These are phyloP conservation scores for Hippasteria phrygiana DNA, from an alignment of 53 echinoderm and acorn worm species.

Conservation along the genomic window DNA sequence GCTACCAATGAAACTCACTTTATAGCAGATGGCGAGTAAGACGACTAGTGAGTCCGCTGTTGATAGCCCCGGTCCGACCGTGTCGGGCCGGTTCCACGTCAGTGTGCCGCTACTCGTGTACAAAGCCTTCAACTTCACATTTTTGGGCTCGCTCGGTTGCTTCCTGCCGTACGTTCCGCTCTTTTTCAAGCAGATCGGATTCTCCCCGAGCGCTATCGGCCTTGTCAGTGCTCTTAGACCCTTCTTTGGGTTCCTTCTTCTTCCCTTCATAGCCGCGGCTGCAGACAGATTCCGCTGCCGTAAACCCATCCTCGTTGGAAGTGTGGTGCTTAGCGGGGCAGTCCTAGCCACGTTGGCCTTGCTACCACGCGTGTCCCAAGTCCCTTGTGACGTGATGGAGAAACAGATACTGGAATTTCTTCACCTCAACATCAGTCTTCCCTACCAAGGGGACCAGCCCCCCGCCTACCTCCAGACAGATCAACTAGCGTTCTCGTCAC, in stretches of 20 bases:
- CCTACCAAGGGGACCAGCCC: conserved; percentile 2
- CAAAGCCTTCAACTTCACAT: not conserved
- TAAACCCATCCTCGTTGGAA: conserved; percentile 58
- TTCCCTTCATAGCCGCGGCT: conserved; percentile 64
- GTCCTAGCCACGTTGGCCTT: conserved; percentile 52
- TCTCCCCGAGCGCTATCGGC: conserved; percentile 73
- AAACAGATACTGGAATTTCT: conserved; percentile 21
- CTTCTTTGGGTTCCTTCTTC: conserved; percentile 60
- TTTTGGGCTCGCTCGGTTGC: conserved; percentile 22
- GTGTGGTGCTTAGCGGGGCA: conserved; percentile 57
- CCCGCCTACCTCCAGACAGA: not conserved
- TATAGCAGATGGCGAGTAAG: too few relatives aligned
- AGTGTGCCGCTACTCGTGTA: not conserved
- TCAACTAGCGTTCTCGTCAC: not conserved
- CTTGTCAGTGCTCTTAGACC: conserved; percentile 77
- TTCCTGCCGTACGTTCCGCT: conserved; percentile 74
- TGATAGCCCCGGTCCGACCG: too few relatives aligned
- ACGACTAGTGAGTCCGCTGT: too few relatives aligned
- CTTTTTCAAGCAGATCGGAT: conserved; percentile 82
- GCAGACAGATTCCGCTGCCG: conserved; percentile 75
- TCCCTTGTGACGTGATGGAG: conserved; percentile 26
- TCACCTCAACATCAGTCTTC: conserved; percentile 36
- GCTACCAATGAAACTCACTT: too few relatives aligned
- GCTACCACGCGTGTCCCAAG: conserved; percentile 59
- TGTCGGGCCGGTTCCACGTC: not conserved